phyloP scores from a whole-genome alignment of 2,113 vertebrate genomes.

The Xenopus borealis region DNA sequence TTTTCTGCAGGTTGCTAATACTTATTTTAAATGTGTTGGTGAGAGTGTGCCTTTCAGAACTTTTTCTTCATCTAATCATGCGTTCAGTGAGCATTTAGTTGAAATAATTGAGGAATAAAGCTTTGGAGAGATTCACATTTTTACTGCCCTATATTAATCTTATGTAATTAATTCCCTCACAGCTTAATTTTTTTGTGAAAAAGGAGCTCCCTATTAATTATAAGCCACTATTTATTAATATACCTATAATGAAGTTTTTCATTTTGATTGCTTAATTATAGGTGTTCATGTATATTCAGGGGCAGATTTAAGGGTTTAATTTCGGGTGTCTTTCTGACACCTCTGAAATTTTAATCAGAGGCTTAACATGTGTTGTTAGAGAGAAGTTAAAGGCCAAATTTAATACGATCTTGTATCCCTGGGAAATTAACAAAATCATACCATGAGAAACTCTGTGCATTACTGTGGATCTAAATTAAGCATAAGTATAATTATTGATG shows the following conservation, averaged over 20 bases:
- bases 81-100: neutral
- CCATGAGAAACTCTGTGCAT: conserved; percentile 64
- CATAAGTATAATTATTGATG: conserved; percentile 43
- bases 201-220: conserved; percentile 30
- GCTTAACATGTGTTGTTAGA: conserved; percentile 55
- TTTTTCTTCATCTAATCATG: neutral
- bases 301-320: conserved; percentile 66
- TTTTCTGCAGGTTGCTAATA: neutral
- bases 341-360: conserved; percentile 69
- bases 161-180: conserved; percentile 37
- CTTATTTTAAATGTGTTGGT: neutral
- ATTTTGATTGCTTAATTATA: conserved; percentile 58
- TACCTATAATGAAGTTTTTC: conserved; percentile 48
- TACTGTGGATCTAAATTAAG: conserved; percentile 73
- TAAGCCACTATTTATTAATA: conserved; percentile 48
- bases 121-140: conserved; percentile 5
- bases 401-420: conserved; percentile 67
- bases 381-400: conserved; percentile 67
- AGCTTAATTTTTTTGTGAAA: conserved; percentile 36
- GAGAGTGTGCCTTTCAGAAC: neutral
- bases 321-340: conserved; percentile 53
- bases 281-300: conserved; percentile 52
- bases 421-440: conserved; percentile 66
- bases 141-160: conserved; percentile 7
- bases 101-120: neutral